Conservation (phyloP, 2,888 invertebrate genomes). For the Polydesmus complanatus region DNA sequence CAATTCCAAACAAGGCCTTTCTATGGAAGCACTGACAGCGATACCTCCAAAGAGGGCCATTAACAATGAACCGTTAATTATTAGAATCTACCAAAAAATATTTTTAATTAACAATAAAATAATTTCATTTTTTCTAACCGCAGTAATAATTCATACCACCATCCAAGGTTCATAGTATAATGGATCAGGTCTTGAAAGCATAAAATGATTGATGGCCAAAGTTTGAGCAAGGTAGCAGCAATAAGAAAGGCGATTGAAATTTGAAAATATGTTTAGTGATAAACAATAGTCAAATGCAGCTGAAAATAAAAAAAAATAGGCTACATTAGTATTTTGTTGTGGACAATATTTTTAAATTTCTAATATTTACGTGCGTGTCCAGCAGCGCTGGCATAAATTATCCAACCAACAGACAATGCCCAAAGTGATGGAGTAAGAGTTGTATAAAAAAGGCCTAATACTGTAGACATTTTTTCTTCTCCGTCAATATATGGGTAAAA, state of each 20-base stretch:
- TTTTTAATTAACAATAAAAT: not conserved
- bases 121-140: not conserved
- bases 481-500: conserved; percentile 11
- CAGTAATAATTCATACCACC: not conserved
- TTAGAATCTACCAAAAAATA: not conserved
- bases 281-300: not conserved
- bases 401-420: conserved; percentile 9
- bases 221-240: conserved; percentile 1
- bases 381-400: conserved; percentile 4
- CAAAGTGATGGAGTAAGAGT: conserved; percentile 6
- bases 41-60: not conserved
- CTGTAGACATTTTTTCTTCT: conserved; percentile 2
- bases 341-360: not conserved
- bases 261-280: not conserved
- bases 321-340: not conserved
- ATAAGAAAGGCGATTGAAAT: not conserved
- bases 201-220: conserved; percentile 4
- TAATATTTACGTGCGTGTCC: conserved; percentile 6
- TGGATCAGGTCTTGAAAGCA: conserved; percentile 1
- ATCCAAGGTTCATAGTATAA: conserved; percentile 11
- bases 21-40: not conserved
- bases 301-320: not conserved
- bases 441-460: conserved; percentile 6
- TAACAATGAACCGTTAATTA: not conserved
- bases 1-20: conserved; percentile 2